Evolutionary conservation across 2,113 vertebrate species (phyloP), one percentile per base, ranked within the genome.

Genomic region (Elephas maximus): DNA sequence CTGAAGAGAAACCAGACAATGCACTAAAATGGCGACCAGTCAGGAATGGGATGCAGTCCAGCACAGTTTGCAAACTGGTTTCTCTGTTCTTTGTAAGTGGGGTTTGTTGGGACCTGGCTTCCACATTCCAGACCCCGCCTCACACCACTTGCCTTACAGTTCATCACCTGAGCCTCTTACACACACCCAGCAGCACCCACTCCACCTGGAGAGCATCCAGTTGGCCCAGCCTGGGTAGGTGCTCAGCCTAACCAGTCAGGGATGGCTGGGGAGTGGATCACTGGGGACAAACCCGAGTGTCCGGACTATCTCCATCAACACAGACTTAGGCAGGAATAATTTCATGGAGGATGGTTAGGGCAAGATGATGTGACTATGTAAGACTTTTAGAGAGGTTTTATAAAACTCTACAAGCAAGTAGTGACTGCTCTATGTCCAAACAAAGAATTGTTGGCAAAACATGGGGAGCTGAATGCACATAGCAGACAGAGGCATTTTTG

Each of bases 211-310:
- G 44, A 48, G 24, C 24, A 15, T 12, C 24, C 23, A 26, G 24
- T 41, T 44, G 44, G 18, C 6, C 45, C 1, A 4, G 23, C 26
- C 45, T n/a, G 28, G 41, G 63, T 33, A 30, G n/a, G 65, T 30
- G 17, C 2, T 1, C 33, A 37, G 48, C 48, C 24, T 10, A 15
- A 10, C 33, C 71, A 9, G 53, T 30, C 17, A 53, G 3, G 4
- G 1, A 8, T 0, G 28, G 53, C 48, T 24, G 0, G 0, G 45
- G 15, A 91, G 37, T 28, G 45, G 20, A 53, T 77, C 23, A 8
- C 6, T 0, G 21, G 1, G 33, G 2, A 5, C 41, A 4, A 1
- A 26, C 18, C 11, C 0, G 2, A 12, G 12, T 0, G 28, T 65
- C 78, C 0, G 0, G 8, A 7, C 20, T 12, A 6, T 15, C n/a